A percentile compares a stretch with the other conserved stretches of the same genome.
These are phyloP conservation scores for Archaeoteleia sp. DNA, from an alignment of 2,888 invertebrate genomes.

Conservation along the genomic window DNA sequence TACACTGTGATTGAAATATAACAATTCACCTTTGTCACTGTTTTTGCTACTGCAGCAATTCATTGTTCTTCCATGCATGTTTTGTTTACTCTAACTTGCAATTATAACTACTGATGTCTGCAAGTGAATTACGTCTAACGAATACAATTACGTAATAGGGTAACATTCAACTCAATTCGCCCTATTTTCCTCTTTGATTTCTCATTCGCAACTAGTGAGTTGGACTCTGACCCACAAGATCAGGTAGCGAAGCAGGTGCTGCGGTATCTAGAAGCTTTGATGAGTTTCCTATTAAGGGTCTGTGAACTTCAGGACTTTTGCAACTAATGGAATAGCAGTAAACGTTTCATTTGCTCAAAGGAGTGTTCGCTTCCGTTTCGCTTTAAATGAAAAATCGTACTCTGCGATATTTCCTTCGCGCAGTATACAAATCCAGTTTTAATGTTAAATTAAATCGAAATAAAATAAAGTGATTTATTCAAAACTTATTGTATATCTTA, in stretches of 20 bases:
- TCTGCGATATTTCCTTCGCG: background rate
- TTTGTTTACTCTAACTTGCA: background rate
- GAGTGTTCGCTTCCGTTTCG: constrained; percentile 6
- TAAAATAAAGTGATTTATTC: too few relatives aligned
- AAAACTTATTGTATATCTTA: too few relatives aligned
- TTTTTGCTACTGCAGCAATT: too few relatives aligned
- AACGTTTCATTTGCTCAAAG: constrained; percentile 17
- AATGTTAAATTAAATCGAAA: too few relatives aligned
- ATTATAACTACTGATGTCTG: background rate
- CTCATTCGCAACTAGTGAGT: constrained; percentile 11
- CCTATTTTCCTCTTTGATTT: constrained; percentile 5
- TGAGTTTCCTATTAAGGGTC: constrained; percentile 25
- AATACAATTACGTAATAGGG: constrained; percentile 1
- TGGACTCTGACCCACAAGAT: constrained; percentile 12
- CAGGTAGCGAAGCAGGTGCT: constrained; percentile 21
- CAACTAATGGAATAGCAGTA: constrained; percentile 19
- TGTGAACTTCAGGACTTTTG: constrained; percentile 18
- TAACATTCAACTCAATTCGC: constrained; percentile 9
- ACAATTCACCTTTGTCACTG: too few relatives aligned
- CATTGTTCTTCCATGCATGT: too few relatives aligned
- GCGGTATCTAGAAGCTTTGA: constrained; percentile 21
- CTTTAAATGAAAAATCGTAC: constrained; percentile 1
- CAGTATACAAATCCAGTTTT: too few relatives aligned
- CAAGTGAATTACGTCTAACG: background rate
- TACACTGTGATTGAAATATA: too few relatives aligned